Evolutionary conservation across 2,888 invertebrate genomes (phyloP).

Genomic region (Anorthoa munda): DNA sequence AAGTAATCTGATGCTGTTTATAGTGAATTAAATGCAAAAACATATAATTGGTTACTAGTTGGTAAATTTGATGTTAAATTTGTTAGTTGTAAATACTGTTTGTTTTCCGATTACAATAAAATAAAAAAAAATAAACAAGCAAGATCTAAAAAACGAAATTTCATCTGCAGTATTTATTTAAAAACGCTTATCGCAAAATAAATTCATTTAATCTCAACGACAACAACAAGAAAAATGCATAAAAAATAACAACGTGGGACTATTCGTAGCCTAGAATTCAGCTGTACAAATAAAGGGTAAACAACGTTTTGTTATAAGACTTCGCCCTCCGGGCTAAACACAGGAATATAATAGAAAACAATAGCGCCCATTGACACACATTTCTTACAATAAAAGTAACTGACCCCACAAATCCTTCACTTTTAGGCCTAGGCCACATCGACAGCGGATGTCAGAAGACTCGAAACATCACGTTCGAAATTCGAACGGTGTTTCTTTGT

Average conservation of each 20-base stretch:
- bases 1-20: too few relatives aligned
- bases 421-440: background rate
- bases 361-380: slow-evolving; percentile 58
- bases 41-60: too few relatives aligned
- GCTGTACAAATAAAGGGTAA: slow-evolving; percentile 33
- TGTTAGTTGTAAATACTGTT: too few relatives aligned
- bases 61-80: too few relatives aligned
- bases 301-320: slow-evolving; percentile 45
- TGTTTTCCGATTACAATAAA: too few relatives aligned
- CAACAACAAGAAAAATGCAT: background rate
- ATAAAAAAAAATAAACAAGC: too few relatives aligned
- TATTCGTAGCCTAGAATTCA: background rate
- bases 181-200: background rate
- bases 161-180: background rate
- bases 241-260: background rate
- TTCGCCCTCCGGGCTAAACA: slow-evolving; percentile 13
- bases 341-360: slow-evolving; percentile 52
- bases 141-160: background rate
- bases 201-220: slow-evolving; percentile 3
- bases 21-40: too few relatives aligned
- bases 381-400: slow-evolving; percentile 50
- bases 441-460: background rate
- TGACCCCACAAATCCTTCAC: slow-evolving; percentile 48
- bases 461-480: too few relatives aligned
- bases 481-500: too few relatives aligned